A percentile compares a stretch with the other conserved stretches of the same genome.
phyloP scores from a whole-genome alignment of 2,113 vertebrate species.

The Paradisaea rubra region DNA sequence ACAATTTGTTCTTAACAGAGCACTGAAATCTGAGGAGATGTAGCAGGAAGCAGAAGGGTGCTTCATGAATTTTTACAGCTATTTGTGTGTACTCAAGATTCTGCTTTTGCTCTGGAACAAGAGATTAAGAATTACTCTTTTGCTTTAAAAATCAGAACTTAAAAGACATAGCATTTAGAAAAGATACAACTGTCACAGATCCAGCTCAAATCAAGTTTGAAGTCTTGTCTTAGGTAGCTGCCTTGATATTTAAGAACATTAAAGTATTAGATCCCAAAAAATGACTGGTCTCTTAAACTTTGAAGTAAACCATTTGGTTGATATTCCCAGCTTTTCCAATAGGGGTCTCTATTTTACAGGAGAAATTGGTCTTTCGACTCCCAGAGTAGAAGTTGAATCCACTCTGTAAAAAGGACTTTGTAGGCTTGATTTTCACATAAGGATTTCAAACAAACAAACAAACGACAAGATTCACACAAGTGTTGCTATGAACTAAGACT shows the following conservation, averaged over 20 bases:
- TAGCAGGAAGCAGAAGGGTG: background rate
- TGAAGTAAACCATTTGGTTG: background rate
- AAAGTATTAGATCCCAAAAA: background rate
- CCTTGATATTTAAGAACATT: background rate
- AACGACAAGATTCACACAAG: background rate
- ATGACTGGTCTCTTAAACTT: background rate
- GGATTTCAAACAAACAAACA: background rate
- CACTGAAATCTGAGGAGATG: background rate
- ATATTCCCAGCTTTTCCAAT: background rate
- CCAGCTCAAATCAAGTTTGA: background rate
- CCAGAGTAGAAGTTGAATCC: background rate
- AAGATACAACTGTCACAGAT: background rate
- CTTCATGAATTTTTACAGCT: background rate
- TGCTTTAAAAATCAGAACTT: background rate
- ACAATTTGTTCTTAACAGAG: background rate
- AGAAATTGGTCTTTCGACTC: background rate
- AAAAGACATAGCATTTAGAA: background rate
- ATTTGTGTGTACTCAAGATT: background rate
- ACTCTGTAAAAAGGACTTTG: fast-evolving
- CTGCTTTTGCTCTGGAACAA: background rate
- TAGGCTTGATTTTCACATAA: background rate
- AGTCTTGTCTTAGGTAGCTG: background rate
- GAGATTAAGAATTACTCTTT: background rate
- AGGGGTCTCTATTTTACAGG: slow-evolving; percentile 15
- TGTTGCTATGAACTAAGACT: background rate